Evolutionary conservation across 2,888 invertebrate genomes (phyloP).

Genomic region (Sphaeridia pumilis): DNA sequence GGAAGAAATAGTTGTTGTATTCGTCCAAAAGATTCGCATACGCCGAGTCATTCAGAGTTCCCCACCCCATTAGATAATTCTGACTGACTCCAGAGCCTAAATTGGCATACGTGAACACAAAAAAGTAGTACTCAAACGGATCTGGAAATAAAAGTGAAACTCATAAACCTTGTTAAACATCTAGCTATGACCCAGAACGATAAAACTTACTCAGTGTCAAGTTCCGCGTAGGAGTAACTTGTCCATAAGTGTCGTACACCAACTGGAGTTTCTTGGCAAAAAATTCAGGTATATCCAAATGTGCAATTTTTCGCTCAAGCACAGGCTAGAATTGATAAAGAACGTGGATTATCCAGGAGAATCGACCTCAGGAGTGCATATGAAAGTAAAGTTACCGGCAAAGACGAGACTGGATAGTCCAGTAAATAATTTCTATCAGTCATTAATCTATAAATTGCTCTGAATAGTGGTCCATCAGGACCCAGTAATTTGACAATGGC

Average conservation of each 20-base stretch:
- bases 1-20: conserved; percentile 71
- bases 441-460: conserved; percentile 61
- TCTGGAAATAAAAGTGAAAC: conserved; percentile 44
- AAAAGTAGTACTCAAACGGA: conserved; percentile 85
- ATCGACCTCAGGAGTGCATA: no score
- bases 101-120: conserved; percentile 71
- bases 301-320: conserved; percentile 60
- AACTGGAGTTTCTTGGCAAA: conserved; percentile 69
- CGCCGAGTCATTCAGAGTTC: conserved; percentile 51
- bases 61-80: conserved; percentile 41
- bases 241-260: conserved; percentile 44
- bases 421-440: conserved; percentile 69
- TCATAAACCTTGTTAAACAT: no score
- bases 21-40: conserved; percentile 62
- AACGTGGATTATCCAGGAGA: no score
- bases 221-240: conserved; percentile 53
- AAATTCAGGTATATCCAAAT: conserved; percentile 66
- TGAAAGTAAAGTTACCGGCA: conserved; percentile 82
- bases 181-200: no score
- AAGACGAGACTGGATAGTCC: conserved; percentile 60
- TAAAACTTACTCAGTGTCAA: conserved; percentile 63
- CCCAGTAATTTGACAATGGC: conserved; percentile 61
- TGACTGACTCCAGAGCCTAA: conserved; percentile 38
- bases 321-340: no score
- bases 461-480: conserved; percentile 71